Percentiles rank a stretch among this genome's conserved stretches.
phyloP scores from a whole-genome alignment of 2,888 invertebrate species.

The Dolichopus griseipennis region DNA sequence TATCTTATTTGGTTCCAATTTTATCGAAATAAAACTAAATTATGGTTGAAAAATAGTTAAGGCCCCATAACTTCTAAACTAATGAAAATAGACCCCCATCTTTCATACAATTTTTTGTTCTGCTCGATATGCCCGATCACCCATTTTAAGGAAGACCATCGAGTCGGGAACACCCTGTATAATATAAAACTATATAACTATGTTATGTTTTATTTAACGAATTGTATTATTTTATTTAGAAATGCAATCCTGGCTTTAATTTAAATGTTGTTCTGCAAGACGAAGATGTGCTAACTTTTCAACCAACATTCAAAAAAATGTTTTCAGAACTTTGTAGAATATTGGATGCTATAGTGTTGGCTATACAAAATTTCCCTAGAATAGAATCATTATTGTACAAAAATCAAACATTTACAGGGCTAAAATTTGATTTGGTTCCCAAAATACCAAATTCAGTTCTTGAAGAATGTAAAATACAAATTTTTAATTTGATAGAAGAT shows the following conservation, averaged over 20 bases:
- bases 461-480: conserved; percentile 51
- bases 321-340: conserved; percentile 58
- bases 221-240: conserved; percentile 44
- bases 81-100: no score
- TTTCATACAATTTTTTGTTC: no score
- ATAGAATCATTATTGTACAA: conserved; percentile 63
- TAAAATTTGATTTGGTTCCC: conserved; percentile 45
- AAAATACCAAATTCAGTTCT: conserved; percentile 63
- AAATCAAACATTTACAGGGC: conserved; percentile 31
- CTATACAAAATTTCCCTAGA: conserved; percentile 62
- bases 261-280: conserved; percentile 37
- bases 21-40: no score
- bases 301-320: conserved; percentile 68
- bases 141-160: no score
- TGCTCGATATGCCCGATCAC: no score
- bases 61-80: no score
- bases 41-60: no score
- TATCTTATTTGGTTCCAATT: no score
- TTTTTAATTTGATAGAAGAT: conserved; percentile 57
- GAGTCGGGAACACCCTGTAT: no score
- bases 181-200: no score
- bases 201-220: no score
- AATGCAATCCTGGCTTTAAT: conserved; percentile 57
- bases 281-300: conserved; percentile 56
- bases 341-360: conserved; percentile 65